A percentile compares a stretch with the other conserved stretches of the same genome.
Evolutionary conservation across 1,140 invertebrate genomes (phyloP).

Genomic region (Heliconius hermathena): DNA sequence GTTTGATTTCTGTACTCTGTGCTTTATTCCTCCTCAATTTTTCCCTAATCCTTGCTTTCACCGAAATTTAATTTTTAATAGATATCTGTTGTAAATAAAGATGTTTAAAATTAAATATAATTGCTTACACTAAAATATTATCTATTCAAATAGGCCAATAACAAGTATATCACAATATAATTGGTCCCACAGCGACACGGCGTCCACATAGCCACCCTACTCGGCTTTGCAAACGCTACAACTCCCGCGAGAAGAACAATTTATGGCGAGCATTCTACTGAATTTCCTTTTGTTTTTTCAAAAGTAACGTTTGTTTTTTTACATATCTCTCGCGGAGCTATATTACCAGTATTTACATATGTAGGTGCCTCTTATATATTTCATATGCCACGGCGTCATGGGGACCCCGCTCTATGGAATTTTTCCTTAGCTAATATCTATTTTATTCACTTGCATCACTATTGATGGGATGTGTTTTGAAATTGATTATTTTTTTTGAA

Average conservation of each 20-base stretch:
- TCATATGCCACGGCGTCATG: conserved; percentile 38
- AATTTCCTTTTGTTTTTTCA: conserved; percentile 74
- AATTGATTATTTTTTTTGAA: not conserved
- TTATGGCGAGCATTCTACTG: conserved; percentile 72
- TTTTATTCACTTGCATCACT: not conserved
- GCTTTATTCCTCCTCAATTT: too few species aligned
- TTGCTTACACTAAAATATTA: too few species aligned
- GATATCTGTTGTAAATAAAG: too few species aligned
- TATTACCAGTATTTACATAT: conserved; percentile 53
- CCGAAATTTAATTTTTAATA: too few species aligned
- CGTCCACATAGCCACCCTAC: conserved; percentile 46
- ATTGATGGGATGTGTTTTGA: not conserved
- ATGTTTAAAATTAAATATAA: too few species aligned
- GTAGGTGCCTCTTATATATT: conserved; percentile 40
- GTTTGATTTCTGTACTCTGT: too few species aligned
- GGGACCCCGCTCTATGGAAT: conserved; percentile 28
- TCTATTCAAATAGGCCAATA: too few species aligned
- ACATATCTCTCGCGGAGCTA: conserved; percentile 48
- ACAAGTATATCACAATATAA: not conserved
- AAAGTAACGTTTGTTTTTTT: conserved; percentile 53
- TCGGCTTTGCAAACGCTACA: conserved; percentile 68
- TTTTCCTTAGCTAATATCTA: not conserved
- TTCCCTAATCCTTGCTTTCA: too few species aligned
- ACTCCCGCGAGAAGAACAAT: conserved; percentile 71
- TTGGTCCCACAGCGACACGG: not conserved